Evolutionary conservation across 2,113 vertebrate genomes (phyloP).

Genomic region (Hystrix cristata): DNA sequence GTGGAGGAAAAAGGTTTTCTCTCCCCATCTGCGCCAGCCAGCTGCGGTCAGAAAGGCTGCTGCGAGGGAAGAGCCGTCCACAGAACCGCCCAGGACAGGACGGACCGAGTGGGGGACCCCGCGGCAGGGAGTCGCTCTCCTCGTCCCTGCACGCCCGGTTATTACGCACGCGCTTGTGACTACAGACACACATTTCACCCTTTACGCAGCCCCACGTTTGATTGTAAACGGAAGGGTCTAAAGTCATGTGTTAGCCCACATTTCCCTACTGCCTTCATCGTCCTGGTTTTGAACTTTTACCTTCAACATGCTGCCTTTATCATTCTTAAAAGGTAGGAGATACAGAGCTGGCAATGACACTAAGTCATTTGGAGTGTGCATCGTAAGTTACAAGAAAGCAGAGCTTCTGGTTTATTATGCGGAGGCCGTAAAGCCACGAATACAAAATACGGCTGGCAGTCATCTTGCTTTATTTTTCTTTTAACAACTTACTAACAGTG

Average conservation of each 20-base stretch:
- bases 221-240: constrained; percentile 50
- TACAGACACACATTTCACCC: neutral
- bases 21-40: constrained; percentile 69
- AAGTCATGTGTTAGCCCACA: constrained; percentile 12
- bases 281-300: constrained; percentile 40
- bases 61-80: constrained; percentile 77
- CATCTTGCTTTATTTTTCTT: constrained; percentile 86
- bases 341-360: constrained; percentile 70
- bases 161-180: neutral
- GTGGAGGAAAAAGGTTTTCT: constrained; percentile 85
- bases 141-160: neutral
- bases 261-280: constrained; percentile 40
- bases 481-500: constrained; percentile 86
- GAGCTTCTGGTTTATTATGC: constrained; percentile 81
- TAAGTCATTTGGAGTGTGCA: constrained; percentile 66
- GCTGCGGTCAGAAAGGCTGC: constrained; percentile 85
- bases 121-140: neutral
- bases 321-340: constrained; percentile 71
- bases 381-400: constrained; percentile 80
- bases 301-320: constrained; percentile 20
- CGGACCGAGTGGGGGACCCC: neutral
- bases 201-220: neutral
- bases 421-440: constrained; percentile 81
- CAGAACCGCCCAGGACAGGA: constrained; percentile 74
- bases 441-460: constrained; percentile 84